Conservation (phyloP, 2,888 invertebrate genomes). For the Rhorus exstirpatorius region DNA sequence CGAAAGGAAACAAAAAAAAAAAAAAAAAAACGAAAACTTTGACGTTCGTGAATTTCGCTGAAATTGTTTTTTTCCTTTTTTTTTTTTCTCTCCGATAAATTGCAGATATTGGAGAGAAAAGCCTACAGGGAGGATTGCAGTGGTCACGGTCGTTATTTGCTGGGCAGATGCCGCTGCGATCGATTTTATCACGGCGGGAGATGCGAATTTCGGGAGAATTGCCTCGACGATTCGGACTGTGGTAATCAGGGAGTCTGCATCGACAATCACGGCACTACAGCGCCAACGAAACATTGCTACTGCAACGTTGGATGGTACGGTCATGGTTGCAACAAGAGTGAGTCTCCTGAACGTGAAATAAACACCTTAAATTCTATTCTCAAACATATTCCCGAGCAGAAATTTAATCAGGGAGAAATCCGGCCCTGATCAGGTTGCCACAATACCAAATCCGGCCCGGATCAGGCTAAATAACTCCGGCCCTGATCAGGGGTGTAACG, state of each 20-base stretch:
- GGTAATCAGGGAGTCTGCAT: slow-evolving; percentile 95
- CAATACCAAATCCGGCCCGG: too few species aligned
- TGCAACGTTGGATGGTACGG: slow-evolving; percentile 97
- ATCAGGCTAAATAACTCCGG: too few species aligned
- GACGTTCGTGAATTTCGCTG: neutral
- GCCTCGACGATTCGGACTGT: slow-evolving; percentile 94
- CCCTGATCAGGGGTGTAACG: too few species aligned
- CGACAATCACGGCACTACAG: slow-evolving; percentile 92
- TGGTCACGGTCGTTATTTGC: slow-evolving; percentile 93
- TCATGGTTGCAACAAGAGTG: slow-evolving; percentile 93
- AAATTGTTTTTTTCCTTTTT: slow-evolving; percentile 59
- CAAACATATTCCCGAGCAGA: too few species aligned
- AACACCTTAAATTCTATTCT: too few species aligned
- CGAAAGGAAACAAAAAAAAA: neutral
- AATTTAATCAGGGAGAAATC: too few species aligned
- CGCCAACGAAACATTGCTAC: slow-evolving; percentile 95
- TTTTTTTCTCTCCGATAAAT: slow-evolving; percentile 72
- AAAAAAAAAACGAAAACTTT: neutral
- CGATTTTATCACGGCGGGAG: slow-evolving; percentile 92
- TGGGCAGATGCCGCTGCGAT: slow-evolving; percentile 93
- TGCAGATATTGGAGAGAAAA: slow-evolving; percentile 87
- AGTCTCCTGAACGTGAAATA: too few species aligned
- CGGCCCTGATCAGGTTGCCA: too few species aligned
- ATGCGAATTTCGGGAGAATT: slow-evolving; percentile 97
- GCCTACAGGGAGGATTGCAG: slow-evolving; percentile 94